A percentile compares a stretch with the other conserved stretches of the same genome.
phyloP scores from a whole-genome alignment of 2,113 vertebrate genomes.

The Candoia aspera region DNA sequence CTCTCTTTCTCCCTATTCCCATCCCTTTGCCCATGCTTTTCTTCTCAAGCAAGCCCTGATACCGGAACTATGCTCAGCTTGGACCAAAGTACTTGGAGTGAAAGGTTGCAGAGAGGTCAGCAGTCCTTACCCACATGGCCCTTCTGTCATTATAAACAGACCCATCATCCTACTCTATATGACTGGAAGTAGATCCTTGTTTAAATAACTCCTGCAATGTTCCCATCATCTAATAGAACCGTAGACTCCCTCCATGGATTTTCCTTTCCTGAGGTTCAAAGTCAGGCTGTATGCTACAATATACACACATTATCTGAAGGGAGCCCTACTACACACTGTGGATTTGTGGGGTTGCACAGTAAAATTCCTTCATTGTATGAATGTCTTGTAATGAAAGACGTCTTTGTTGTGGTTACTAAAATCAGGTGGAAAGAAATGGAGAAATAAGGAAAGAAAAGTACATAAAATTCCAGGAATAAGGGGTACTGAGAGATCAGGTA shows the following conservation, averaged over 20 bases:
- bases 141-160: not conserved
- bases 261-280: not conserved
- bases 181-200: not conserved
- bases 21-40: not conserved
- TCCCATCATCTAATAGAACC: not conserved
- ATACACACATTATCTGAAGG: too few relatives aligned
- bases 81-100: not conserved
- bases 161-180: not conserved
- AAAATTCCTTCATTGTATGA: not conserved
- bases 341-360: not conserved
- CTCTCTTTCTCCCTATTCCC: not conserved
- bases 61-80: not conserved
- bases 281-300: not conserved
- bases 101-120: not conserved
- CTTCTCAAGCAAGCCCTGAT: not conserved
- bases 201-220: not conserved
- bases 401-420: not conserved
- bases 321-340: too few relatives aligned
- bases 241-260: not conserved
- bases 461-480: not conserved
- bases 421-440: not conserved
- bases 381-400: not conserved
- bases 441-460: not conserved
- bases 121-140: not conserved
- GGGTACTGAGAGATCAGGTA: not conserved